These are phyloP conservation scores for Argynnis bischoffii DNA, from an alignment of 2,888 invertebrate species.

Conservation along the genomic window DNA sequence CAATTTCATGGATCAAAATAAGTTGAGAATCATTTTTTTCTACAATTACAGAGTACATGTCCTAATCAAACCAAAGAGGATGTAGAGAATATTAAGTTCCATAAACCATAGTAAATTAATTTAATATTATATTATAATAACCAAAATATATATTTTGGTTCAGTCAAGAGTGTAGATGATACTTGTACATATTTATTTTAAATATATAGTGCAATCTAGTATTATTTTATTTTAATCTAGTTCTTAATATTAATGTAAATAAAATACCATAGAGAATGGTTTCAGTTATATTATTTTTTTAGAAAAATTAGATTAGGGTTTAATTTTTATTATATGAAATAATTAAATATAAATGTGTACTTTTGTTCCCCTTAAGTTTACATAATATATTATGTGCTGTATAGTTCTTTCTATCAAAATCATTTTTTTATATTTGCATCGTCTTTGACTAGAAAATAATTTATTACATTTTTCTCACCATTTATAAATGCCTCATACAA, in stretches of 20 bases:
- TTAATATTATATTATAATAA: conserved; percentile 26
- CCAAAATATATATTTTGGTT: conserved; percentile 17
- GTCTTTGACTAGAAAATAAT: not conserved
- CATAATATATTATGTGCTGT: conserved; percentile 8
- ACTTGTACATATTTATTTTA: conserved; percentile 34
- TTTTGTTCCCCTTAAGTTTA: not conserved
- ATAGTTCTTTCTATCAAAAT: conserved; percentile 1
- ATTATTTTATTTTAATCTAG: conserved; percentile 12
- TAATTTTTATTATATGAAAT: conserved; percentile 11
- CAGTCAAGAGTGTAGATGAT: conserved; percentile 27
- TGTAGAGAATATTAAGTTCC: conserved; percentile 3
- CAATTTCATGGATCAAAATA: not conserved
- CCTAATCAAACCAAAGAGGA: conserved; percentile 39
- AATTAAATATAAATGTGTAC: conserved; percentile 1
- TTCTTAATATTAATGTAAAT: conserved; percentile 6
- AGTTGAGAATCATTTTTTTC: not conserved
- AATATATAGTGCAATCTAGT: conserved; percentile 40
- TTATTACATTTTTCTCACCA: not conserved
- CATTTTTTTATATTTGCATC: not conserved
- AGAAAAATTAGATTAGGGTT: conserved; percentile 7
- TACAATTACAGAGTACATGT: conserved; percentile 14
- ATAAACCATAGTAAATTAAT: conserved; percentile 3
- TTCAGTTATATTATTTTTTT: not conserved
- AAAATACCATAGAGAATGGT: conserved; percentile 10
- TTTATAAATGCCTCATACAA: no score